A percentile compares a stretch with the other conserved stretches of the same genome.
These are phyloP conservation scores for Salvator merianae DNA, from an alignment of 2,113 vertebrate species.

Conservation along the genomic window DNA sequence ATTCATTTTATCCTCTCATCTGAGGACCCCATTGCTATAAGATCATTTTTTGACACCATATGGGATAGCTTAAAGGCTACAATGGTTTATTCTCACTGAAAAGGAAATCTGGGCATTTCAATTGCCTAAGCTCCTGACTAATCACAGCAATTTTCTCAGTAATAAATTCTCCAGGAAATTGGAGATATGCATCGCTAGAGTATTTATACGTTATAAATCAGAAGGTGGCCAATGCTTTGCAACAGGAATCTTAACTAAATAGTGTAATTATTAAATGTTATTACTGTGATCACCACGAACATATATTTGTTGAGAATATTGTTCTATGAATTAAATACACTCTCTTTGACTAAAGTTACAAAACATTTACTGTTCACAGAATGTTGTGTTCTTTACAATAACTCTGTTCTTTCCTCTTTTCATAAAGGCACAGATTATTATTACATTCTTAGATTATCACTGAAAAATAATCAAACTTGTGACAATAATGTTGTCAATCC, in stretches of 20 bases:
- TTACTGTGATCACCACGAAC: not conserved
- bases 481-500: not conserved
- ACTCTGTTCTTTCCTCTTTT: conserved; percentile 8
- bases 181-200: not conserved
- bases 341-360: not conserved
- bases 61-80: conserved; percentile 14
- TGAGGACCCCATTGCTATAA: conserved; percentile 26
- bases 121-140: conserved; percentile 4
- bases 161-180: conserved; percentile 35
- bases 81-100: conserved; percentile 26
- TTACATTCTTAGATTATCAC: not conserved
- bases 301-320: not conserved
- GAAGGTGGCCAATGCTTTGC: not conserved
- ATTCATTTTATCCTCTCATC: conserved; percentile 1
- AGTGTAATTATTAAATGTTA: not conserved
- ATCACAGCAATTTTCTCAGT: conserved; percentile 20
- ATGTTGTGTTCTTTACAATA: not conserved
- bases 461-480: not conserved
- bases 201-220: conserved; percentile 1
- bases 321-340: not conserved
- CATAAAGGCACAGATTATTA: not conserved
- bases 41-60: conserved; percentile 18
- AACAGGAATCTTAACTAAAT: conserved; percentile 6
- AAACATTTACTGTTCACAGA: not conserved
- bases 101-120: not conserved